Conservation (phyloP, 1,140 invertebrate species). For the Elysia chlorotica region DNA sequence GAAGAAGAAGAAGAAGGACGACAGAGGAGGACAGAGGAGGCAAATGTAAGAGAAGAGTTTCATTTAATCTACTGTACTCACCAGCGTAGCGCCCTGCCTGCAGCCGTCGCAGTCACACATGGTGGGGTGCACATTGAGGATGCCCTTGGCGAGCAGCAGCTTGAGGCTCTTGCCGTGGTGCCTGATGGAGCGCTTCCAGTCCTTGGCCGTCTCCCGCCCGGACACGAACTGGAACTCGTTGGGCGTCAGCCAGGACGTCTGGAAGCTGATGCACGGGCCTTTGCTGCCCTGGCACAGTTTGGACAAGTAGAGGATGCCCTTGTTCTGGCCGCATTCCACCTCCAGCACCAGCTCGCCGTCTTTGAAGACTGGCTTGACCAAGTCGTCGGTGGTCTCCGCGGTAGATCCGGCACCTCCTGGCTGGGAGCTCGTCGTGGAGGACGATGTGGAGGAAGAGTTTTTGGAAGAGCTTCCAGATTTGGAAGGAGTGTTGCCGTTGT, state of each 20-base stretch:
- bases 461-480: background rate
- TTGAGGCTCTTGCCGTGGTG: constrained; percentile 66
- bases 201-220: constrained; percentile 66
- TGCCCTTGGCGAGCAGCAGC: constrained; percentile 64
- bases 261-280: constrained; percentile 62
- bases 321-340: constrained; percentile 63
- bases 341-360: constrained; percentile 61
- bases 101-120: constrained; percentile 62
- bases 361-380: constrained; percentile 54
- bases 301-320: constrained; percentile 59
- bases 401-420: constrained; percentile 18
- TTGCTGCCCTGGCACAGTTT: constrained; percentile 63
- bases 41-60: background rate
- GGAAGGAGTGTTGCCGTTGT: background rate
- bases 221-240: constrained; percentile 66
- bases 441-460: background rate
- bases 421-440: background rate
- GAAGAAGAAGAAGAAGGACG: background rate
- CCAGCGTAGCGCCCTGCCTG: constrained; percentile 39
- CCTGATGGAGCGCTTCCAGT: constrained; percentile 66
- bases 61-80: constrained; percentile 21
- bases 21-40: background rate
- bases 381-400: constrained; percentile 46
- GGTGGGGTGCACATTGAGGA: constrained; percentile 61
- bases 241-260: constrained; percentile 64